Evolutionary conservation across 2,888 invertebrate species (phyloP).

Genomic region (Nemotelus nigrinus): DNA sequence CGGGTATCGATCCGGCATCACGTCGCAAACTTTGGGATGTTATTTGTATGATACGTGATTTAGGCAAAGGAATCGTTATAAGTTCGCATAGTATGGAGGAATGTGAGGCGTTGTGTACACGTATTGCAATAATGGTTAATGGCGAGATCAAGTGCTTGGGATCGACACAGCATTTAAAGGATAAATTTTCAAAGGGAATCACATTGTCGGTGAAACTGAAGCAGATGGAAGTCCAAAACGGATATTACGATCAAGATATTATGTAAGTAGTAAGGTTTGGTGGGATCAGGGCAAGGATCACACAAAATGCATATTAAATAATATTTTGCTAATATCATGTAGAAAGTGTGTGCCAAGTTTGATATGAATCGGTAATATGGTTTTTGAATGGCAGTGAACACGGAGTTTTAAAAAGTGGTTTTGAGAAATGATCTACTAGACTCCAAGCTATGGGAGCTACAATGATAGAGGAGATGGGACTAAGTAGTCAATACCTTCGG

Average conservation of each 20-base stretch:
- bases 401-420: no score
- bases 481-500: no score
- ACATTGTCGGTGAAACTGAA: conserved; percentile 57
- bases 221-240: neutral
- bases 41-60: conserved; percentile 72
- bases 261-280: neutral
- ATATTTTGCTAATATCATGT: neutral
- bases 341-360: no score
- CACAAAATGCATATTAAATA: neutral
- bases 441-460: no score
- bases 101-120: conserved; percentile 82
- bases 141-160: conserved; percentile 78
- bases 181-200: conserved; percentile 72
- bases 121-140: conserved; percentile 80
- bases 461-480: no score
- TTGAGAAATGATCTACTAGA: no score
- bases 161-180: conserved; percentile 77
- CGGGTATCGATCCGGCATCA: conserved; percentile 75
- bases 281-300: neutral
- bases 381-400: no score
- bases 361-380: no score
- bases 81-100: conserved; percentile 86
- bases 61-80: conserved; percentile 78
- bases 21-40: conserved; percentile 83
- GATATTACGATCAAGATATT: neutral